phyloP scores from a whole-genome alignment of 2,888 invertebrate genomes.

The Palloptera scutellata region DNA sequence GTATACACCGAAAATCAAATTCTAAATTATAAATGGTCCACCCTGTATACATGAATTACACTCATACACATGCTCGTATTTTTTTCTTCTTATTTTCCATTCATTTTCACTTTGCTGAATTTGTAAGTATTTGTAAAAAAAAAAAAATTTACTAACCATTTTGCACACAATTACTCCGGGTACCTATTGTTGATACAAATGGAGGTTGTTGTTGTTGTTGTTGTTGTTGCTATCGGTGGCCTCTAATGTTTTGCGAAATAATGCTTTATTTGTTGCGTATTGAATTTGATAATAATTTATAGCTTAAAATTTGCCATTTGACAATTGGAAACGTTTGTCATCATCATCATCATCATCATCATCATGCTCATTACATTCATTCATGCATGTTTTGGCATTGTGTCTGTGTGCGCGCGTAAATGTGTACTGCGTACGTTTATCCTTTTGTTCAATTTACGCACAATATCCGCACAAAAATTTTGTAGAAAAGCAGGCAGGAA shows the following conservation, averaged over 20 bases:
- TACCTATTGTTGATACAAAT: neutral
- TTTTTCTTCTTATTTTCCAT: no score
- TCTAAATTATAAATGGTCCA: no score
- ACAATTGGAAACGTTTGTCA: conserved; percentile 37
- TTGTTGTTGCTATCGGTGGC: conserved; percentile 6
- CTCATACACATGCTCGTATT: no score
- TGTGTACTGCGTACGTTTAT: neutral
- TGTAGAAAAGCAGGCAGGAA: neutral
- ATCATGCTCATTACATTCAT: neutral
- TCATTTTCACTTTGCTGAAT: no score
- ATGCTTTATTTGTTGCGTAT: conserved; percentile 29
- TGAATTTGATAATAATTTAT: conserved; percentile 34
- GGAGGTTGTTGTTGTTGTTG: neutral
- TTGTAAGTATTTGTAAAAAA: no score
- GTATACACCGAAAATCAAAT: no score
- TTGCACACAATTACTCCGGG: no score
- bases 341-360: conserved; percentile 11
- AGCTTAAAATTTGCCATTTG: conserved; percentile 37
- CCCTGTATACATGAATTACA: no score
- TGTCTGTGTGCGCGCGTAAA: no score
- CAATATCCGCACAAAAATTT: neutral
- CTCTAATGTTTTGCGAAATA: conserved; percentile 11
- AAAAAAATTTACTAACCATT: no score
- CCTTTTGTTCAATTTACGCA: conserved; percentile 2
- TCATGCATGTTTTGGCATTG: neutral